Evolutionary conservation across 2,888 invertebrate genomes (phyloP), one percentile per base, ranked within the genome.

Genomic region (Hemicrepidius hirtus): DNA sequence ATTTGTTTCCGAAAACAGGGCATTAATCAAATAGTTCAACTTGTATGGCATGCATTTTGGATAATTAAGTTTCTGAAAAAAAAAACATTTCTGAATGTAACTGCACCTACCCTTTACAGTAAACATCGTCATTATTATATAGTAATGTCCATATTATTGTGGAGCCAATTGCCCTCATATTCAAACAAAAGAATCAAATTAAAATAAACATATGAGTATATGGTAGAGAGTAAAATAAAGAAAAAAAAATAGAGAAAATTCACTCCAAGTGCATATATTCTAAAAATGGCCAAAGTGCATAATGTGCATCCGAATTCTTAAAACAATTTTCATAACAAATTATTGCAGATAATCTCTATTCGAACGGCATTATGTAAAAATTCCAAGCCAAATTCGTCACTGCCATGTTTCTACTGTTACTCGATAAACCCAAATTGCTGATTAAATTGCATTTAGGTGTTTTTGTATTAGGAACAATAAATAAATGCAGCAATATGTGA

Each of bases 21-120:
- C n/a, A n/a, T n/a, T n/a, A 64, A 46, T 64, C 57, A 46, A 41
- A 20, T 41, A 66, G 66, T 64, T 46, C 46, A 64, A 64, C 64
- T 70, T 64, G n/a, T 50, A 60, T 60, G 46, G 24, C 24, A 68
- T 24, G 50, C 37, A 59, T 37, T 62, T 40, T 20, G 40, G 7
- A 20, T 37, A 50, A 21, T 57, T 46, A 57, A 9, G 16, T 40
- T 12, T 12, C 4, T 13, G 0, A 65, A 41, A 32, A 46, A n/a
- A 21, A 28, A 18, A 67, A 32, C 24, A 40, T n/a, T 59, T 50
- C 60, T 60, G 44, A 55, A 67, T 68, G 46, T 62, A 66, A 73
- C 73, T 65, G 69, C 73, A 73, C 69, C 69, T 73, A 60, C 69
- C 73, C 49, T 69, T 67, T 69, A 73, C 68, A 69, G 65, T 41